Evolutionary conservation across 2,888 invertebrate genomes (phyloP).

Genomic region (Trichopoda pennipes): DNA sequence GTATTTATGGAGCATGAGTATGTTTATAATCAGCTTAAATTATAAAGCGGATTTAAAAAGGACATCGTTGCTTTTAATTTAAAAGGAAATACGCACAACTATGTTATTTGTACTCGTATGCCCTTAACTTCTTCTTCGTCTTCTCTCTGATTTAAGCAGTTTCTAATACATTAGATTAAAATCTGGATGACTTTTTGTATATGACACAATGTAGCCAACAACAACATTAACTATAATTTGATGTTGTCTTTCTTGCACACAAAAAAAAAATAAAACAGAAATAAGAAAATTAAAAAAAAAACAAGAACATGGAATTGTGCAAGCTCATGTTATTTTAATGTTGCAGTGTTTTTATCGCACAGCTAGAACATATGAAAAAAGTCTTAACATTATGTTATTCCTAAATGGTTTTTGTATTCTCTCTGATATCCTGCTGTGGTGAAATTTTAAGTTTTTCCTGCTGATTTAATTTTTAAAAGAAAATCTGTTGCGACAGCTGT

Average conservation of each 20-base stretch:
- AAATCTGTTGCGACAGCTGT: conserved; percentile 69
- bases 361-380: conserved; percentile 16
- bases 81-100: conserved; percentile 59
- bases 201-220: background rate
- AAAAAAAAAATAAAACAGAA: too few species aligned
- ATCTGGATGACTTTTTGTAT: conserved; percentile 50
- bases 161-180: conserved; percentile 53
- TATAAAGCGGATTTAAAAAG: conserved; percentile 67
- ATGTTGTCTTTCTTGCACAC: background rate
- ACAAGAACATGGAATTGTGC: conserved; percentile 37
- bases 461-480: conserved; percentile 33
- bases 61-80: conserved; percentile 62
- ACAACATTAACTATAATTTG: background rate
- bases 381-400: conserved; percentile 63
- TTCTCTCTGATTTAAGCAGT: conserved; percentile 17
- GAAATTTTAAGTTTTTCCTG: conserved; percentile 49
- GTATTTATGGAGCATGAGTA: conserved; percentile 47
- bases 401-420: conserved; percentile 57
- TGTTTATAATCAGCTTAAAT: conserved; percentile 68
- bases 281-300: too few species aligned
- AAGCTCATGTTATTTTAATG: conserved; percentile 44
- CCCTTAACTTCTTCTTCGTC: conserved; percentile 20
- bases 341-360: conserved; percentile 1
- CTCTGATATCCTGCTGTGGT: conserved; percentile 66
- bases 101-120: conserved; percentile 17